These are phyloP conservation scores for Didymodactylos carnosus DNA, from an alignment of 2,888 invertebrate species.

Conservation along the genomic window DNA sequence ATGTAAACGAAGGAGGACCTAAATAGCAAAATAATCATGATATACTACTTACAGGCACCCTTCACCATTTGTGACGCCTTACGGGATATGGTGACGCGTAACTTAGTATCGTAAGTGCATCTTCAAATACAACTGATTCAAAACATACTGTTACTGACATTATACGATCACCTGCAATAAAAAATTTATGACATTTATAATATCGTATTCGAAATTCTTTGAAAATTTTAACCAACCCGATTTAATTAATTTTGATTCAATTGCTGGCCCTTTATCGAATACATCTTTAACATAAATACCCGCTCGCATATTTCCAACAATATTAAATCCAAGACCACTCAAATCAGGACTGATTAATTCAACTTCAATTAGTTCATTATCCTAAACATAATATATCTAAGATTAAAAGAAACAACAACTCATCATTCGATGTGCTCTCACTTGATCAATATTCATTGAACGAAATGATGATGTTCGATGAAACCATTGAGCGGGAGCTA, in stretches of 20 bases:
- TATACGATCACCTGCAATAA: conserved; percentile 57
- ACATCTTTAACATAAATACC: conserved; percentile 72
- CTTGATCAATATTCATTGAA: not conserved
- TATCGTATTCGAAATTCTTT: too few species aligned
- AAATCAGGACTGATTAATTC: not conserved
- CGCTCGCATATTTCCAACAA: conserved; percentile 69
- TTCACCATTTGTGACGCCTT: too few species aligned
- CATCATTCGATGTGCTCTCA: not conserved
- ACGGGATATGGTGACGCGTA: conserved; percentile 63
- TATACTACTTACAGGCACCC: not conserved
- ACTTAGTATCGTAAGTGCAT: conserved; percentile 66
- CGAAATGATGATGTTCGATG: not conserved
- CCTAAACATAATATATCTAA: not conserved
- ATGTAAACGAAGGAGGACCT: not conserved
- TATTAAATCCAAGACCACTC: conserved; percentile 59
- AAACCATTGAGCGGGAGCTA: too few species aligned
- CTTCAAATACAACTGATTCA: conserved; percentile 67
- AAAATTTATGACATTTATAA: not conserved
- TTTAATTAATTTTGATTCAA: not conserved
- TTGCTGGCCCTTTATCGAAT: conserved; percentile 56
- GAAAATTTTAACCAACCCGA: not conserved
- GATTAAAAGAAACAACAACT: too few species aligned
- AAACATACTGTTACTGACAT: conserved; percentile 65
- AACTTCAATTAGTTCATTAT: not conserved
- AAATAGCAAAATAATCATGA: not conserved